Evolutionary conservation across 2,113 vertebrate genomes (phyloP).

Genomic region (Neolamprologus caudopunctatus): DNA sequence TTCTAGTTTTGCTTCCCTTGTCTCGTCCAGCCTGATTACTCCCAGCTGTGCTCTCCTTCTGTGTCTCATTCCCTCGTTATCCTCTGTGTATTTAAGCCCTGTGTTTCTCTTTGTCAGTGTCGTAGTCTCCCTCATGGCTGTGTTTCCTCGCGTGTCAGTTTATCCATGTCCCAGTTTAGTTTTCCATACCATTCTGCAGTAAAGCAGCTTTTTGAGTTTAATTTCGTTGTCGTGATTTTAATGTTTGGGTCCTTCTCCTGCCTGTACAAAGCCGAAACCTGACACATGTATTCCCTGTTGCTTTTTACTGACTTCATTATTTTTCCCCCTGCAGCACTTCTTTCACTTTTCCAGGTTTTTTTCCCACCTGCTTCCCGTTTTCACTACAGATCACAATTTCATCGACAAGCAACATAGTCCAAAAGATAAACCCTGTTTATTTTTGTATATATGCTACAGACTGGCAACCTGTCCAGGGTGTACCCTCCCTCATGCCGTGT

Average conservation of each 20-base stretch:
- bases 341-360: background rate
- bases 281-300: background rate
- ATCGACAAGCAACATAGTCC: background rate
- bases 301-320: background rate
- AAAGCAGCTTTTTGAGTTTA: no score
- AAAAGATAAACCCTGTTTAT: background rate
- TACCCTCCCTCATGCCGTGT: rapidly evolving
- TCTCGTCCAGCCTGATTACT: no score
- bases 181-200: rapidly evolving
- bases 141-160: rapidly evolving
- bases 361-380: rapidly evolving
- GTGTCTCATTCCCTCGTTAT: no score
- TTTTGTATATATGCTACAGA: background rate
- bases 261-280: no score
- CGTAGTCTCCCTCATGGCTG: no score
- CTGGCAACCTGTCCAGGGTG: background rate
- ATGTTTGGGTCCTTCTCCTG: no score
- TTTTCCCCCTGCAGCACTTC: background rate
- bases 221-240: no score
- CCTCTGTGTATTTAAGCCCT: no score
- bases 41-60: no score
- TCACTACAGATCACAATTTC: background rate
- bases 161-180: no score
- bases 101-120: no score
- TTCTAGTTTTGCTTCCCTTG: no score